Percentiles rank a stretch among this genome's conserved stretches.
Evolutionary conservation across 2,113 vertebrate species (phyloP).

Genomic region (Poeciliopsis occidentalis): DNA sequence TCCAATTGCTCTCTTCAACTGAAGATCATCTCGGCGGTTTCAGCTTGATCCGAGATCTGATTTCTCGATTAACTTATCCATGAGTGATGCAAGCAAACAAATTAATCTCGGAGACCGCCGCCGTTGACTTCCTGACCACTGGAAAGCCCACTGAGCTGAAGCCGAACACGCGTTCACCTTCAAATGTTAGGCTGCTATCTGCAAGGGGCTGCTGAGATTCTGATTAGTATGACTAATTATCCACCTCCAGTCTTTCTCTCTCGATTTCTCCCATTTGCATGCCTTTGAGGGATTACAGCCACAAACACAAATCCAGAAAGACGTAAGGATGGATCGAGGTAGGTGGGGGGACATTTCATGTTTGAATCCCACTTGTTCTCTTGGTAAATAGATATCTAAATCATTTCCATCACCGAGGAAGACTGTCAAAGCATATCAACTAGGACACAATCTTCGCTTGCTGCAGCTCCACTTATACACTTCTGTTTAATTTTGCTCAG

Average conservation of each 20-base stretch:
- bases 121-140: conserved; percentile 30
- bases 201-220: conserved; percentile 55
- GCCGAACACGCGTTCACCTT: conserved; percentile 50
- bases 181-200: conserved; percentile 47
- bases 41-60: conserved; percentile 8
- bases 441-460: neutral
- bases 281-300: conserved; percentile 62
- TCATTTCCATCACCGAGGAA: conserved; percentile 3
- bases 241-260: conserved; percentile 35
- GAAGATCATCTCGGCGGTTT: conserved; percentile 14
- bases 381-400: conserved; percentile 23
- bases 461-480: conserved; percentile 25
- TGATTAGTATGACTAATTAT: conserved; percentile 72
- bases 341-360: conserved; percentile 19
- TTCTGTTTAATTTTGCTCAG: conserved; percentile 52
- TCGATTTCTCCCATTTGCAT: conserved; percentile 50
- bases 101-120: neutral
- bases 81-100: neutral
- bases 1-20: conserved; percentile 46
- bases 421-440: conserved; percentile 33
- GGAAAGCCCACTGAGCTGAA: conserved; percentile 55
- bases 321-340: conserved; percentile 27
- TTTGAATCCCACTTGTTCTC: conserved; percentile 19
- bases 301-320: conserved; percentile 64
- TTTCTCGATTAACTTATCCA: neutral